Conservation (phyloP, 2,797 vertebrate genomes). For the Urosaurus nigricauda region DNA sequence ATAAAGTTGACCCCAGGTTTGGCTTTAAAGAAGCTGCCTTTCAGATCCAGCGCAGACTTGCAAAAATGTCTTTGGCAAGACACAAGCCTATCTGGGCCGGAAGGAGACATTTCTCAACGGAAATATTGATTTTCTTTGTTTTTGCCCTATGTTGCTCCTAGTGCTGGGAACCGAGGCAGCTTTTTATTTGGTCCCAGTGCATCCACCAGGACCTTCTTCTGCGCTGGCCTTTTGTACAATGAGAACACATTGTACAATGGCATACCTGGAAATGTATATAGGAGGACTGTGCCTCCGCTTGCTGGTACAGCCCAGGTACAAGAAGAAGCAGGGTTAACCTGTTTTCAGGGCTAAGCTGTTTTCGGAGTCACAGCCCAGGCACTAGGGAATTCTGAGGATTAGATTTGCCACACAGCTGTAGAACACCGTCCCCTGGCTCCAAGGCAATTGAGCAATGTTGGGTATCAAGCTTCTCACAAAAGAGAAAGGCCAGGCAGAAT, state of each 20-base stretch:
- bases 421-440: constrained; percentile 44
- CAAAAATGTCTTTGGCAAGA: rapidly evolving
- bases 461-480: constrained; percentile 56
- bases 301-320: constrained; percentile 33
- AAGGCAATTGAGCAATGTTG: constrained; percentile 34
- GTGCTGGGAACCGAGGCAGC: not conserved
- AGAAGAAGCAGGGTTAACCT: constrained; percentile 24
- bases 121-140: not conserved
- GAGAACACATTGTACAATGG: not conserved
- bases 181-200: not conserved
- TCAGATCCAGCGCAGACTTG: not conserved
- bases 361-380: constrained; percentile 29
- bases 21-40: not conserved
- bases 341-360: not conserved
- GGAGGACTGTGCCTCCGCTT: no score
- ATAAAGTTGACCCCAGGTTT: not conserved
- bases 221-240: not conserved
- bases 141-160: no score
- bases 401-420: constrained; percentile 45
- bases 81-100: constrained; percentile 33
- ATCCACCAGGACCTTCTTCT: constrained; percentile 27
- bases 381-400: constrained; percentile 35
- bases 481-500: constrained; percentile 49
- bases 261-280: not conserved
- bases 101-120: constrained; percentile 28